Base-by-base conservation (phyloP, 2,797 vertebrate species). In the Aphelocoma californica region DNA sequence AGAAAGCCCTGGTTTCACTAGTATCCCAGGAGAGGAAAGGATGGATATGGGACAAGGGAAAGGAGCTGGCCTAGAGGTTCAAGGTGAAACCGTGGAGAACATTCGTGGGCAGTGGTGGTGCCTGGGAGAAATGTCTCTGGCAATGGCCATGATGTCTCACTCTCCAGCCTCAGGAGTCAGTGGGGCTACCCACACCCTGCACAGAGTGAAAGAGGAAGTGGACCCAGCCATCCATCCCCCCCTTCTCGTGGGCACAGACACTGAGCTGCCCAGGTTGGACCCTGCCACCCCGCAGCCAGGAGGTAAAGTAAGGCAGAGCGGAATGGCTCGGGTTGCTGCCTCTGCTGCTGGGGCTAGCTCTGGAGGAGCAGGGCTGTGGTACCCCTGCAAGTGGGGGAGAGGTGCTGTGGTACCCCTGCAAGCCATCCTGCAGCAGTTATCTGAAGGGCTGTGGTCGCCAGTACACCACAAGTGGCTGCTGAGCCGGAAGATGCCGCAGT, bases 401-500 rank as follows among this genome's bases (percentile, higher is more conserved):
- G 44, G 42, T 29, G 36, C 53, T 32, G 23, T 32, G 23, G 47
- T 17, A 14, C 4, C 36, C 29, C 82, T 24, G 32, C 18, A 57
- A 78, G 36, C 14, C 51, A n/a, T 19, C 24, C 70, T 54, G 26
- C 51, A 98, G 21, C 4, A 74, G 32, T 98, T 97, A 8, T 79
- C 66, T 0, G 60, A 44, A 19, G 95, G 45, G 14, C 62, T 97
- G 9, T 0, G 12, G 4, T 75, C 29, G 2, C 98, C 54, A 0
- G 90, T 25, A 69, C 98, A 98, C 98, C 98, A 98, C 88, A 90
- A 97, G 29, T 93, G 98, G 74, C 98, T 98, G 96, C 98, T 98
- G 95, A 98, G 98, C 98, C 98, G 98, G 94, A 98, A 98, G 93
- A 98, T 97, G 54, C 97, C 94, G 0, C 95, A 98, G 96, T 98